These are phyloP conservation scores for Anguilla obscura DNA, from an alignment of 2,797 vertebrate genomes.

Conservation along the genomic window DNA sequence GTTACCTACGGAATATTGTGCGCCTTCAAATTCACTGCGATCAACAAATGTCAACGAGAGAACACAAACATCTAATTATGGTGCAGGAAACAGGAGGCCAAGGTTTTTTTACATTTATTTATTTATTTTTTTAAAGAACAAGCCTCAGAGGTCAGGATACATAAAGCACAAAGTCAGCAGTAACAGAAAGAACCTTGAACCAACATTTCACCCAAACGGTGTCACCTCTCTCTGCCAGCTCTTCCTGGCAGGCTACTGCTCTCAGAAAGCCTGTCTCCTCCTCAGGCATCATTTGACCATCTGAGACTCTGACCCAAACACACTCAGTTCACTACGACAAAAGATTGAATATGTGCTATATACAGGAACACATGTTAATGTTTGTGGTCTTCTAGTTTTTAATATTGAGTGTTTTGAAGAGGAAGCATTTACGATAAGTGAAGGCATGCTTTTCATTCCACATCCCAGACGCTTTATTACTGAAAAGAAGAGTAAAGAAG, in stretches of 20 bases:
- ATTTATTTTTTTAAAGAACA: not conserved
- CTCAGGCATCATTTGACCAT: slow-evolving; percentile 63
- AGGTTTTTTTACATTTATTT: not conserved
- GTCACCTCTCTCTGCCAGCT: slow-evolving; percentile 50
- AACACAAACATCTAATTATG: not conserved
- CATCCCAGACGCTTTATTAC: not conserved
- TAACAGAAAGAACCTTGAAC: slow-evolving; percentile 69
- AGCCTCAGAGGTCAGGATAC: not conserved
- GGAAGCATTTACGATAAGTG: not conserved
- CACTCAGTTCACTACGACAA: slow-evolving; percentile 14
- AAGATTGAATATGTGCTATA: not conserved
- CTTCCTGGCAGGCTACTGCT: slow-evolving; percentile 55
- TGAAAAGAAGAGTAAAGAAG: not conserved
- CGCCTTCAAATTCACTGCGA: not conserved
- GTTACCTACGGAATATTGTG: not conserved
- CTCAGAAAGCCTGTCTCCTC: slow-evolving; percentile 52
- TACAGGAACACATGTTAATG: not conserved
- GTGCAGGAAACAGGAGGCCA: not conserved
- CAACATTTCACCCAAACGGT: slow-evolving; percentile 59
- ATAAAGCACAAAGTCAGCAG: slow-evolving; percentile 63
- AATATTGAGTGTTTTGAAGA: not conserved
- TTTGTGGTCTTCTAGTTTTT: not conserved
- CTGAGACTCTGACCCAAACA: slow-evolving; percentile 49
- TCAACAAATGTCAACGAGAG: not conserved
- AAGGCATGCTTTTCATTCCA: not conserved